Base-by-base conservation (phyloP, 2,888 invertebrate genomes). In the Platynereis dumerilii region DNA sequence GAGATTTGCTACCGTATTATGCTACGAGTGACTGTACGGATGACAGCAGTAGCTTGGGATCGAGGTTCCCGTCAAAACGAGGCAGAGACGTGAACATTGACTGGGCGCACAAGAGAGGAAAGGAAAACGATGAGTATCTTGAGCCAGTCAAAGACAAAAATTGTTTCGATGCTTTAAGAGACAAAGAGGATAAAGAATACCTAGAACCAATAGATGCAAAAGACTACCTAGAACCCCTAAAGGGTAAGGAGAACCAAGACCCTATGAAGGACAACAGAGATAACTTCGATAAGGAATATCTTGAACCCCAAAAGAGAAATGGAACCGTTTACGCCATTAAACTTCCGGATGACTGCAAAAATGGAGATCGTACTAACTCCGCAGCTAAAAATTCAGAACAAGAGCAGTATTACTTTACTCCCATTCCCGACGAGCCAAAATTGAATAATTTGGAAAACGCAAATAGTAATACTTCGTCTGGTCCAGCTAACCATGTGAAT, bases 361-460 rank as follows among this genome's bases (percentile, higher is more conserved):
- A n/a, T n/a, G 34, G 34, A 34, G 12, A 7, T 7, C 5, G 12
- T 7, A 34, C 34, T 7, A 7, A 5, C 7, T 5, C 5, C 12
- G 34, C 12, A 34, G 7, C 34, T 12, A 5, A 34, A 34, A 34
- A 34, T 34, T 34, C 34, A 7, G 34, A 34, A 48, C 48, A n/a
- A 48, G 48, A 48, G 10, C 20, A 20, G 20, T 48, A 48, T 22
- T 48, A 48, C 48, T 48, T 48, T n/a, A 48, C 48, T 22, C 48
- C 48, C 48, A n/a, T 48, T 5, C n/a, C 48, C 7, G 48, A 48
- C 17, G 48, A 48, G 34, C 34, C 34, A 34, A 34, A 34, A 34
- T 7, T 12, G 7, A 34, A 34, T 12, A 34, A 34, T 34, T 34
- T 34, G 12, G 34, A 34, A 34, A 34, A 34, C 12, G 34, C 34